Evolutionary conservation across 2,113 vertebrate genomes (phyloP), one percentile per base, ranked within the genome.

Genomic region (Notothenia rossii): DNA sequence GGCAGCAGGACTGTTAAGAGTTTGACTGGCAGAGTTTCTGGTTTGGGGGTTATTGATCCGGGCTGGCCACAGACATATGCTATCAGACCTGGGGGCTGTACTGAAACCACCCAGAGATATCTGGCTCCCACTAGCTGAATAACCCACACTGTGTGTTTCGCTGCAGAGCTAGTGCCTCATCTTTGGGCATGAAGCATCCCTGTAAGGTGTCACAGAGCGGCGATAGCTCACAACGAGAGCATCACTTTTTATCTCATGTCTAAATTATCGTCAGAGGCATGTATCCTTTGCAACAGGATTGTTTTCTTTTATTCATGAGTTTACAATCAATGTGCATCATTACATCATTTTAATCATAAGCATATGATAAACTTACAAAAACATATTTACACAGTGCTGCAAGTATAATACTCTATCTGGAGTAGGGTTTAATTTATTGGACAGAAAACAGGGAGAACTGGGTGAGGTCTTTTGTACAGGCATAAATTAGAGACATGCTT

Each of bases 41-140:
- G 67, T 75, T 85, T 87, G 75, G 1, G 64, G 84, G 48, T 84
- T 77, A 20, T 81, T 61, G 75, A 89, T 85, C 73, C 6, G 51
- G 83, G 82, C 84, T 80, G 81, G 64, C 72, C 82, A 67, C 82
- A 88, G 85, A 89, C 81, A 77, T 70, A 43, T 8, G 69, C 77
- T 86, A 83, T 86, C 84, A 82, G 79, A 84, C 70, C 73, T n/a
- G 29, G 61, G 0, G 75, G 62, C 76, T 84, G 67, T 59, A 83
- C 74, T 83, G 65, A 86, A 92, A 89, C 89, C 91, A 88, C 86
- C 87, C 82, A 86, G 56, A n/a, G 55, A 40, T 72, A 72, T 72
- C 51, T 81, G 66, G 83, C 75, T 75, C 69, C 62, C n/a, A 2
- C 10, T 76, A 62, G 17, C 85, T 17, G 61, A 70, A 62, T 64